Base-by-base conservation (phyloP, 2,113 vertebrate species). In the Pseudorasbora parva region DNA sequence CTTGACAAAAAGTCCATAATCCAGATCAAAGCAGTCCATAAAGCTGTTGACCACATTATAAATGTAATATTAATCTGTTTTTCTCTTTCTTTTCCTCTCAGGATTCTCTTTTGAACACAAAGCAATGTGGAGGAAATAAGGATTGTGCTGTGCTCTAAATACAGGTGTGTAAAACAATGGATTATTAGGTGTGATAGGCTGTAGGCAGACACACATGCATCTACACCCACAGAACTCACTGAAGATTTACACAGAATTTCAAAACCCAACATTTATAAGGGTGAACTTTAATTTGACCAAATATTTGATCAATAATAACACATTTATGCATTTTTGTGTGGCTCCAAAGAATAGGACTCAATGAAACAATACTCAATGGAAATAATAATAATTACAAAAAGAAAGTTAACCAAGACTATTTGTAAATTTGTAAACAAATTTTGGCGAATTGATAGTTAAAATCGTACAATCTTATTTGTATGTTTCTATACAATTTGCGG, bases 121-220 rank as follows among this genome's bases (percentile, higher is more conserved):
- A 90, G 91, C 90, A 86, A 93, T 93, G 93, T 88, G 91, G 91
- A 93, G 89, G 81, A 90, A 90, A 88, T 93, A 91, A 92, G 91
- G 89, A 88, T 87, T 86, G 86, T 89, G 88, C 86, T 59, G 91
- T 87, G 73, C 84, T 86, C 88, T 88, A 76, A 92, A 86, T 84
- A 75, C 86, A 94, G 92, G 93, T 94, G 92, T 73, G 14, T 56
- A 14, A 14, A 27, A 72, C 56, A 17, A 2, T 30, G 57, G 21
- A 59, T 43, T 15, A 15, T 43, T 8, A 3, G 54, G 25, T 27
- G 49, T 54, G n/a, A 49, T 27, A 9, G 7, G 47, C 15, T 51
- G 8, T 30, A 51, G 23, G 30, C 64, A 11, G 33, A 8, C 19
- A 0, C 1, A n/a, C 19, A 11, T 10, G 19, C 41, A 68, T 68